Conservation (phyloP, 1,140 invertebrate species). For the Procambarus clarkii region DNA sequence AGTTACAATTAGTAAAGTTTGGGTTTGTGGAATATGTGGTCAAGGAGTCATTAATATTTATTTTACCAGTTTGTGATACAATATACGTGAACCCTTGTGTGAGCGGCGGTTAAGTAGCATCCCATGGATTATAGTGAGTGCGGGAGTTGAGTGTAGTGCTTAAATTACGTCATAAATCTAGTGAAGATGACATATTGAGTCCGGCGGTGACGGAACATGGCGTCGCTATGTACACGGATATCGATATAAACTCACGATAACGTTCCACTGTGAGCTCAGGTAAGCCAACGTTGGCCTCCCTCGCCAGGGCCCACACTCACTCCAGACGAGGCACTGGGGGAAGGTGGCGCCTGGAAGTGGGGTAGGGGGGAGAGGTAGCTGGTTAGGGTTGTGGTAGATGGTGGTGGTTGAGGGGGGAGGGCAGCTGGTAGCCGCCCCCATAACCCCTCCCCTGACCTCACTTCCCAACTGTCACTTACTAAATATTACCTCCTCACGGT, state of each 20-base stretch:
- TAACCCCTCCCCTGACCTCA: background rate
- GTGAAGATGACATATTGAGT: slow-evolving; percentile 11
- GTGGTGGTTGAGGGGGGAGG: background rate
- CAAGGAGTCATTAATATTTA: slow-evolving; percentile 44
- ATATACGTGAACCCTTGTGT: background rate
- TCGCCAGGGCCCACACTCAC: background rate
- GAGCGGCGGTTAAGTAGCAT: background rate
- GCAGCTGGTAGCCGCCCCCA: background rate
- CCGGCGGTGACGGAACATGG: slow-evolving; percentile 42
- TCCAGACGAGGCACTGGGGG: too few relatives aligned
- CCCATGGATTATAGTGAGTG: slow-evolving; percentile 13
- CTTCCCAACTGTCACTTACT: background rate
- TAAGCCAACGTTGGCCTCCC: background rate
- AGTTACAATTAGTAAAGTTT: slow-evolving; percentile 41
- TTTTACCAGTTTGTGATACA: slow-evolving; percentile 21
- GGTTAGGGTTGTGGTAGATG: background rate
- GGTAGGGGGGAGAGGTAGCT: too few relatives aligned
- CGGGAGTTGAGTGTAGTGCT: slow-evolving; percentile 14
- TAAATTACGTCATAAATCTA: background rate
- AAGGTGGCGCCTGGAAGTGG: background rate
- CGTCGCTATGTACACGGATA: slow-evolving; percentile 21
- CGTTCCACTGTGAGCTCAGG: slow-evolving; percentile 25
- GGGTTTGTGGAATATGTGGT: slow-evolving; percentile 46
- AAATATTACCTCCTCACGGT: too few relatives aligned
- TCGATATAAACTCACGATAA: slow-evolving; percentile 17